phyloP scores from a whole-genome alignment of 2,888 invertebrate genomes.

The Quadriops clusia region DNA sequence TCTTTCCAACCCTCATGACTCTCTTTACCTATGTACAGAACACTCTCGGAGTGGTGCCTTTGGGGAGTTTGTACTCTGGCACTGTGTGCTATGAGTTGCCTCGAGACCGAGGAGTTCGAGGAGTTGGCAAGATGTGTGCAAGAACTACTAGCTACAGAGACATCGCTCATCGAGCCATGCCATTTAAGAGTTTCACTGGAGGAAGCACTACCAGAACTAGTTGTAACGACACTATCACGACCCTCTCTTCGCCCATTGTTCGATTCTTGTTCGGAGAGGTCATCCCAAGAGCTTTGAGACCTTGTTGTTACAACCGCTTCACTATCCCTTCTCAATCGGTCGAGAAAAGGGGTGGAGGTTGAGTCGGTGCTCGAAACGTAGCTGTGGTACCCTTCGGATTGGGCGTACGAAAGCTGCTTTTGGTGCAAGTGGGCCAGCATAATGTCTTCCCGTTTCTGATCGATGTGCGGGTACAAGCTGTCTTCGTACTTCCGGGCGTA shows the following conservation, averaged over 20 bases:
- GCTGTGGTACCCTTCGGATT: slow-evolving; percentile 70
- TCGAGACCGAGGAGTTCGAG: slow-evolving; percentile 27
- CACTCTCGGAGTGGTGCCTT: slow-evolving; percentile 65
- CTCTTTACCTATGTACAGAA: slow-evolving; percentile 46
- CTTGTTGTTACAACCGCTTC: slow-evolving; percentile 38
- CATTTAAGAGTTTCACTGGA: slow-evolving; percentile 71
- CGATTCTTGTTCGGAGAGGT: slow-evolving; percentile 25
- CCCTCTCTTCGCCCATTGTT: slow-evolving; percentile 32
- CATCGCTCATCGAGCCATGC: slow-evolving; percentile 65
- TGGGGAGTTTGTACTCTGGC: slow-evolving; percentile 66
- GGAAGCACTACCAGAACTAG: slow-evolving; percentile 48
- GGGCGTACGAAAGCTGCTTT: slow-evolving; percentile 64
- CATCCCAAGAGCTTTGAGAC: slow-evolving; percentile 36
- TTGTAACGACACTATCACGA: slow-evolving; percentile 52
- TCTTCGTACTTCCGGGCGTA: slow-evolving; percentile 53
- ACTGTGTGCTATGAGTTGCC: slow-evolving; percentile 62
- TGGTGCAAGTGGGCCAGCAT: slow-evolving; percentile 46
- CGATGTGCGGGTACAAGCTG: slow-evolving; percentile 29
- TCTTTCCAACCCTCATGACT: slow-evolving; percentile 29
- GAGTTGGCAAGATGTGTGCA: slow-evolving; percentile 40
- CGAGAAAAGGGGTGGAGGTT: slow-evolving; percentile 58
- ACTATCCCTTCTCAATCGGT: slow-evolving; percentile 54
- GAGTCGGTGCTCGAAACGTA: slow-evolving; percentile 69
- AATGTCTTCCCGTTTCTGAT: slow-evolving; percentile 32
- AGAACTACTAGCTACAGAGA: slow-evolving; percentile 49